A percentile compares a stretch with the other conserved stretches of the same genome.
These are phyloP conservation scores for Elegia similella DNA, from an alignment of 2,888 invertebrate species.

Conservation along the genomic window DNA sequence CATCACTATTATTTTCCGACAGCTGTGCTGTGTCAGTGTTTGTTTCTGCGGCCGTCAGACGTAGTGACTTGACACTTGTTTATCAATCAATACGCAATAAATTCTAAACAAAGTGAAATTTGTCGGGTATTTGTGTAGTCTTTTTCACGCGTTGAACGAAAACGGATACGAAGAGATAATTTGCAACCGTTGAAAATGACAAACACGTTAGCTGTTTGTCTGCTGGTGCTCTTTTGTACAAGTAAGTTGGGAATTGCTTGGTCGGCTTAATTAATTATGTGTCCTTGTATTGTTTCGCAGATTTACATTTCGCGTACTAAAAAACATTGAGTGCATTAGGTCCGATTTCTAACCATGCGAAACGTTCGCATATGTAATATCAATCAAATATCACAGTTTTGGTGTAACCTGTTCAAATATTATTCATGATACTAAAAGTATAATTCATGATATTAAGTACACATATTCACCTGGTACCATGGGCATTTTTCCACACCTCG, in stretches of 20 bases:
- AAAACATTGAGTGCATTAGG: not conserved
- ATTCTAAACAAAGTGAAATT: slow-evolving; percentile 67
- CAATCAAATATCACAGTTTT: not conserved
- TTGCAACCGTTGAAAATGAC: slow-evolving; percentile 54
- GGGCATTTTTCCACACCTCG: too few species aligned
- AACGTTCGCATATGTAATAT: not conserved
- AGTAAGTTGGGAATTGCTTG: slow-evolving; percentile 47
- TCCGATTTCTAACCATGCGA: slow-evolving; percentile 12
- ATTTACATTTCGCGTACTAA: slow-evolving; percentile 16
- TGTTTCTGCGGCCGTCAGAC: slow-evolving; percentile 1
- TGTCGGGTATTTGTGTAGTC: slow-evolving; percentile 55
- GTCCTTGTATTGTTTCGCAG: slow-evolving; percentile 28
- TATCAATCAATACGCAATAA: slow-evolving; percentile 62
- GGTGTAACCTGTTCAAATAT: too few species aligned
- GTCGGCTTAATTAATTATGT: slow-evolving; percentile 22
- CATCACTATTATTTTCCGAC: not conserved
- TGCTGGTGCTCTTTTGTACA: slow-evolving; percentile 58
- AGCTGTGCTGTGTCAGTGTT: not conserved
- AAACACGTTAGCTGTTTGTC: slow-evolving; percentile 71
- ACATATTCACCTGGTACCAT: too few species aligned
- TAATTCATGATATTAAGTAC: too few species aligned
- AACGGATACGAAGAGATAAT: slow-evolving; percentile 42
- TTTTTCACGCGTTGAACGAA: slow-evolving; percentile 42
- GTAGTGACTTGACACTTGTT: slow-evolving; percentile 58
- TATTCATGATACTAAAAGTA: too few species aligned